Conservation (phyloP, 2,113 vertebrate species). For the Corythornis madagascariensis region DNA sequence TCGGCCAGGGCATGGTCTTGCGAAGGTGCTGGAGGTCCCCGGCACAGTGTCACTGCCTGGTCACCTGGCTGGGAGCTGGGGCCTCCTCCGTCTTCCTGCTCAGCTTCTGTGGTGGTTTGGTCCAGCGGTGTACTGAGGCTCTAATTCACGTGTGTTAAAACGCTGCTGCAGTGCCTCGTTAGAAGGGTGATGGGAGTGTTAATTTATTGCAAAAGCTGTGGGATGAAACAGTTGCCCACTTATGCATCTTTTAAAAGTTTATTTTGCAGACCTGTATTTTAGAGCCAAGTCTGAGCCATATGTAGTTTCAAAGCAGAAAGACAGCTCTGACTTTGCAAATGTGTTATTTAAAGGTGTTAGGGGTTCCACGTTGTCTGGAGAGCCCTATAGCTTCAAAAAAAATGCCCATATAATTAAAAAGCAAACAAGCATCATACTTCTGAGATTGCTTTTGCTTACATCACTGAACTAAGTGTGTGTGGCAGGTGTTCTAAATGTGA, state of each 20-base stretch:
- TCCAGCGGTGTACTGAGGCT: not conserved
- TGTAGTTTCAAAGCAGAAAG: not conserved
- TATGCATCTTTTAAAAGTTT: not conserved
- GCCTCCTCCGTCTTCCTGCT: not conserved
- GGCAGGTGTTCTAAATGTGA: not conserved
- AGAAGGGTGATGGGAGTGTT: not conserved
- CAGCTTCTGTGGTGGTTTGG: not conserved
- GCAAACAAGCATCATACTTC: not conserved
- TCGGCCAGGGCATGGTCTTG: not conserved
- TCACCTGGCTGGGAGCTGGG: not conserved
- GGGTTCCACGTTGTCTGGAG: not conserved
- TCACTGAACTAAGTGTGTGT: not conserved
- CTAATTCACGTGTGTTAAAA: not conserved
- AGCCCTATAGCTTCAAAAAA: not conserved
- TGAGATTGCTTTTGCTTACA: not conserved
- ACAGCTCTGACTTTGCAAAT: not conserved
- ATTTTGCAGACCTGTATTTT: not conserved
- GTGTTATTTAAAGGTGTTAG: fast-evolving
- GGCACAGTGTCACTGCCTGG: not conserved
- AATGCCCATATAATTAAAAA: not conserved
- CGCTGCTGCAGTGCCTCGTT: not conserved
- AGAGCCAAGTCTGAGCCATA: not conserved
- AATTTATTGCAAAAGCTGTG: not conserved
- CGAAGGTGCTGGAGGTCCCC: not conserved
- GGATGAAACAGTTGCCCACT: not conserved